These are phyloP conservation scores for Zoanthus gigantus DNA, from an alignment of 92 coral and sea anemone genomes.

Conservation along the genomic window DNA sequence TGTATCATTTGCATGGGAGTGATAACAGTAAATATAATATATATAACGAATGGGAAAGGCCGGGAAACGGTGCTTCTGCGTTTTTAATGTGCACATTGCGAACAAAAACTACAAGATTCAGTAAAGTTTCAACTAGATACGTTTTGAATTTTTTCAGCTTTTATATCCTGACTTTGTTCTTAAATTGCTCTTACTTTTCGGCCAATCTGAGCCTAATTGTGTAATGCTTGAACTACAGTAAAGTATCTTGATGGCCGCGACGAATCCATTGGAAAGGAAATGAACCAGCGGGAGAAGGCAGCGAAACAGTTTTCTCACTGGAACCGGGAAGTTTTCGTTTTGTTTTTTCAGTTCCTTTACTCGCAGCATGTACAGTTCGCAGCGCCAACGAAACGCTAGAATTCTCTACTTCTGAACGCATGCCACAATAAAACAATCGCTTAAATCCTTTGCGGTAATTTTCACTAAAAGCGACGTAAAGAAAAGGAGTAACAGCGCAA, in stretches of 20 bases:
- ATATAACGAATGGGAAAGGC: too few species aligned
- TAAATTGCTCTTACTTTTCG: too few species aligned
- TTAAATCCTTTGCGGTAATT: slow-evolving; percentile 36
- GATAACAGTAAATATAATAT: too few species aligned
- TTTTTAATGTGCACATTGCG: too few species aligned
- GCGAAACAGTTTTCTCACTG: neutral
- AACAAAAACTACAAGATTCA: too few species aligned
- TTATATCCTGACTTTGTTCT: too few species aligned
- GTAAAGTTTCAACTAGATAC: too few species aligned
- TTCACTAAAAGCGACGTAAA: slow-evolving; percentile 27
- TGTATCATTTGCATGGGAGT: too few species aligned
- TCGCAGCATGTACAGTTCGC: neutral
- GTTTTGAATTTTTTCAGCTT: too few species aligned
- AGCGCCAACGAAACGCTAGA: neutral
- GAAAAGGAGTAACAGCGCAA: slow-evolving; percentile 32
- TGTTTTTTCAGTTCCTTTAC: neutral
- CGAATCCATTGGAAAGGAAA: slow-evolving; percentile 13
- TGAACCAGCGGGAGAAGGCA: neutral
- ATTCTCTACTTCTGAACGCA: neutral
- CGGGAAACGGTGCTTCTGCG: too few species aligned
- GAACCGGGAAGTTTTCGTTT: neutral
- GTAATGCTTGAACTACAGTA: neutral
- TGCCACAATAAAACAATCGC: neutral
- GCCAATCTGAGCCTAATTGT: too few species aligned
- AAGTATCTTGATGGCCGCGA: neutral